Percentiles rank a stretch among this genome's conserved stretches.
Conservation (phyloP, 2,113 vertebrate genomes). For the Bothrops jararaca region DNA sequence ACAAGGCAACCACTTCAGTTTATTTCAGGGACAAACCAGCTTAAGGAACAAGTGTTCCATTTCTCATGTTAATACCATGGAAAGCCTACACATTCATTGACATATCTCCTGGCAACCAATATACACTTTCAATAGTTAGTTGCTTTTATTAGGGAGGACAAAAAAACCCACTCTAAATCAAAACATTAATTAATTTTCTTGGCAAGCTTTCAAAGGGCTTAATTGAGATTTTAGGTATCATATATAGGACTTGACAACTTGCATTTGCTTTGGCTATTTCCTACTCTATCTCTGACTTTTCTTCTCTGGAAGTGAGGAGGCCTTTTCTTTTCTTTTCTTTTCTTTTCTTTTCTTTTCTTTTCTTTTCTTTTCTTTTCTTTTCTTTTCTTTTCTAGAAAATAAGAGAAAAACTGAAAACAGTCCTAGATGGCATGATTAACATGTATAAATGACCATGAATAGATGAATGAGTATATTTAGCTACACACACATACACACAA, state of each 20-base stretch:
- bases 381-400: not conserved
- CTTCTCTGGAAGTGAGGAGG: slow-evolving; percentile 42
- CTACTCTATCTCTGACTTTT: slow-evolving; percentile 15
- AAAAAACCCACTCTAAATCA: slow-evolving; percentile 62
- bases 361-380: no score
- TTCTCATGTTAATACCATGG: not conserved
- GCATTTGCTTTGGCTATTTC: slow-evolving; percentile 34
- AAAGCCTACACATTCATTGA: slow-evolving; percentile 46
- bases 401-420: not conserved
- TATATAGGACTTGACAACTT: slow-evolving; percentile 60
- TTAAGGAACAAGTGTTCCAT: not conserved
- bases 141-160: slow-evolving; percentile 60
- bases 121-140: slow-evolving; percentile 58
- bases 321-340: no score
- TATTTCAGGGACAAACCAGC: not conserved
- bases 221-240: slow-evolving; percentile 65
- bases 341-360: no score
- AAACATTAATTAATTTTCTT: slow-evolving; percentile 71
- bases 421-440: slow-evolving; percentile 34
- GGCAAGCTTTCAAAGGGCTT: slow-evolving; percentile 63
- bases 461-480: not conserved
- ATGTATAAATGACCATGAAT: not conserved
- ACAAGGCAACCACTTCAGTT: not conserved
- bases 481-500: not conserved
- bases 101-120: slow-evolving; percentile 36